phyloP scores from a whole-genome alignment of 2,113 vertebrate species.

The Chaetodon auriga region DNA sequence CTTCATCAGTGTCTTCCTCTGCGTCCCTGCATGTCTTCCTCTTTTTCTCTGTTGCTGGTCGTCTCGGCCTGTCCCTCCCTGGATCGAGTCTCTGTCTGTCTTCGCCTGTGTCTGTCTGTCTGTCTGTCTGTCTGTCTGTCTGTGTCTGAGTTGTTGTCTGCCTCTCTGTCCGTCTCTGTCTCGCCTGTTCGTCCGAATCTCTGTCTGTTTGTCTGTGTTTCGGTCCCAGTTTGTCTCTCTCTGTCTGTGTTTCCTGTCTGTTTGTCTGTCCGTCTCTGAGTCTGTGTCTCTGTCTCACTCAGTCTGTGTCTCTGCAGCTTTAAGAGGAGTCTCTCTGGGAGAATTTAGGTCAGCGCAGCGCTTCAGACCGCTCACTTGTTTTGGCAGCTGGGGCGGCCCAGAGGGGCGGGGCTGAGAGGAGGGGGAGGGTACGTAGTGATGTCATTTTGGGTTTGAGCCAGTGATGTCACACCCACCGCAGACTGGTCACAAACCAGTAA shows the following conservation, averaged over 20 bases:
- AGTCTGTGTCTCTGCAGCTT: conserved; percentile 60
- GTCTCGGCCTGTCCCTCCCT: too few relatives aligned
- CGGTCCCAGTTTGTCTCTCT: not conserved
- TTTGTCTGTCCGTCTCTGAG: not conserved
- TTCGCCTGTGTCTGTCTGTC: too few relatives aligned
- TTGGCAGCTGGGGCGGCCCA: conserved; percentile 42
- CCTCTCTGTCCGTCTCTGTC: not conserved
- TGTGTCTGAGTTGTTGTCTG: too few relatives aligned
- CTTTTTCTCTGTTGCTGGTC: too few relatives aligned
- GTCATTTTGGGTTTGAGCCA: too few relatives aligned
- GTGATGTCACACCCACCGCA: conserved; percentile 32
- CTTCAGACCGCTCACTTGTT: conserved; percentile 43
- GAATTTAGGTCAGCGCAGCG: conserved; percentile 68
- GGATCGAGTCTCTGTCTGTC: too few relatives aligned
- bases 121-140: too few relatives aligned
- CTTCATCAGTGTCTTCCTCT: too few relatives aligned
- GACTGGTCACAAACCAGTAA: conserved; percentile 1
- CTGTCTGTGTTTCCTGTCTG: not conserved
- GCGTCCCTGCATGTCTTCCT: too few relatives aligned
- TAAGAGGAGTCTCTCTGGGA: conserved; percentile 53
- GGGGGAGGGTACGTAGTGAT: not conserved
- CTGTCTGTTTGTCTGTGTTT: not conserved
- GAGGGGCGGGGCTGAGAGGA: conserved; percentile 32
- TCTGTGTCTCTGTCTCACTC: not conserved
- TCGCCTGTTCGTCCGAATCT: not conserved